A percentile compares a stretch with the other conserved stretches of the same genome.
phyloP scores from a whole-genome alignment of 2,113 vertebrate genomes.

The Promerops cafer region DNA sequence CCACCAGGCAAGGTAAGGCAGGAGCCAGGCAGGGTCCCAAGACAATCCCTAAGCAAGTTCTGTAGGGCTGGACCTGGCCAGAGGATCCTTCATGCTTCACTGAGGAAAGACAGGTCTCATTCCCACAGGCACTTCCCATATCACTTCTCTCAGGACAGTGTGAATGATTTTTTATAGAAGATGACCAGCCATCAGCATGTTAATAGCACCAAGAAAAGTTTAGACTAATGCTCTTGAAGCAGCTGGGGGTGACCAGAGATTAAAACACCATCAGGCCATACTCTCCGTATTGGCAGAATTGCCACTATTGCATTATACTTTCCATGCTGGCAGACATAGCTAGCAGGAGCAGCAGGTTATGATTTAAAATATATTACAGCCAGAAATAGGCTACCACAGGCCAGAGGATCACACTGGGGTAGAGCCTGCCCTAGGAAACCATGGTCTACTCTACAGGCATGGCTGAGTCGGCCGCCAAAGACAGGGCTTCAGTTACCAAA shows the following conservation, averaged over 20 bases:
- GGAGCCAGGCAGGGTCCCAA: background rate
- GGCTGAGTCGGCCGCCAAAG: background rate
- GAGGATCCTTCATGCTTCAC: fast-evolving
- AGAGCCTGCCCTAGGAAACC: background rate
- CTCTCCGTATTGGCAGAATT: background rate
- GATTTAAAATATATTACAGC: background rate
- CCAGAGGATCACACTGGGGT: background rate
- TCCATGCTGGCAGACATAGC: background rate
- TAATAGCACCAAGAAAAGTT: background rate
- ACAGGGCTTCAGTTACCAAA: background rate
- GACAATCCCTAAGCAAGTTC: background rate
- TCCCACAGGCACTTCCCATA: background rate
- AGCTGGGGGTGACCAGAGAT: background rate
- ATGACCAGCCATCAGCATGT: fast-evolving
- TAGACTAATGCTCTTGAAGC: background rate
- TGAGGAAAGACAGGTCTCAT: background rate
- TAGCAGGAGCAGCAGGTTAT: background rate
- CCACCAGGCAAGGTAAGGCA: background rate
- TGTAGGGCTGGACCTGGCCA: background rate
- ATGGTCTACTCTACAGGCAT: fast-evolving
- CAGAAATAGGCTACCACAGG: background rate
- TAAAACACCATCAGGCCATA: background rate
- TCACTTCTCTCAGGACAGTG: background rate
- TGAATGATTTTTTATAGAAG: background rate
- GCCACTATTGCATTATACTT: background rate